Conservation (phyloP, 2,888 invertebrate species). For the Lasioglossum lativentre region DNA sequence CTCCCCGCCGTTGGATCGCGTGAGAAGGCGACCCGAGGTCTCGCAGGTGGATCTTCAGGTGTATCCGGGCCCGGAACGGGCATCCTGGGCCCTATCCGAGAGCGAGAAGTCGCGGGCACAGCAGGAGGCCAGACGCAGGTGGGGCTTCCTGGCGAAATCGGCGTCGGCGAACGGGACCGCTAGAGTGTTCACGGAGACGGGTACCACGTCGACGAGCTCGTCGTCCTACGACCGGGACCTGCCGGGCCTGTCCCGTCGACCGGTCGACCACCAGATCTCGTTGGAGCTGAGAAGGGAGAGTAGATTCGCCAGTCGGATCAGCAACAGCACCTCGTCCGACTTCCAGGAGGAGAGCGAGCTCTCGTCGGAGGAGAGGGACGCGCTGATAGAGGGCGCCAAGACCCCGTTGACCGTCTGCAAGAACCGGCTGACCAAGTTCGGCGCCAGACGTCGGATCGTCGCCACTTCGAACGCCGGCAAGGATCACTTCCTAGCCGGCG, state of each 20-base stretch:
- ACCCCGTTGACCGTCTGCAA: constrained; percentile 74
- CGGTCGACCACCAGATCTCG: constrained; percentile 22
- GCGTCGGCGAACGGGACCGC: constrained; percentile 61
- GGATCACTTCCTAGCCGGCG: constrained; percentile 54
- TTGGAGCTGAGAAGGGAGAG: constrained; percentile 32
- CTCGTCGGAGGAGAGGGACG: constrained; percentile 79
- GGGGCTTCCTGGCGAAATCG: constrained; percentile 55
- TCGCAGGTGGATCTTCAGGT: not conserved
- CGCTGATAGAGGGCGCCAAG: constrained; percentile 72
- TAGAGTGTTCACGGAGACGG: constrained; percentile 61
- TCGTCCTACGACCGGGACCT: constrained; percentile 72
- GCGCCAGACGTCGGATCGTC: constrained; percentile 67
- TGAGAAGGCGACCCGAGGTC: not conserved
- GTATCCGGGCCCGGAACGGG: not conserved
- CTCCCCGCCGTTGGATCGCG: constrained; percentile 21
- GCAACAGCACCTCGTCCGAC: constrained; percentile 76
- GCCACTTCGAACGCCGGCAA: constrained; percentile 64
- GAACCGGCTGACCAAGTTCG: constrained; percentile 73
- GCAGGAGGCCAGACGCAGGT: constrained; percentile 25
- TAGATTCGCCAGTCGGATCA: constrained; percentile 49
- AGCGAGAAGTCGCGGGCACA: not conserved
- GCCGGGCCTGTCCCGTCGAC: constrained; percentile 37
- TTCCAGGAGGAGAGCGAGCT: constrained; percentile 78
- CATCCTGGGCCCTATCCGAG: not conserved
- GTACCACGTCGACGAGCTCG: constrained; percentile 70